These are phyloP conservation scores for Lichenostomus cassidix DNA, from an alignment of 2,113 vertebrate species.

Conservation along the genomic window DNA sequence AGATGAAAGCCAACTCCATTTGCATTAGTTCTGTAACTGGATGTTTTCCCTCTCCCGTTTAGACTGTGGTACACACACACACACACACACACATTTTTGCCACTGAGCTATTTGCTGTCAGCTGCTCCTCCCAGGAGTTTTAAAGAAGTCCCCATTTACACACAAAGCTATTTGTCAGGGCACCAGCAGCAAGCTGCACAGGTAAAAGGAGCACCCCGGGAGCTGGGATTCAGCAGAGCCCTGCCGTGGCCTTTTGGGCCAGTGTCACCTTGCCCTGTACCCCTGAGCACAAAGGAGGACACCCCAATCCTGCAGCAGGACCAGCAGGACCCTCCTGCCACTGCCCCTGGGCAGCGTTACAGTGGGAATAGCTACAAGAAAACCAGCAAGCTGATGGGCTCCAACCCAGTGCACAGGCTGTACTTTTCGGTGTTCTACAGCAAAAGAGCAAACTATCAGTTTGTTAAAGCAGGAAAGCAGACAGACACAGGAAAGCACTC, in stretches of 20 bases:
- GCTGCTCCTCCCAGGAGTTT: constrained; percentile 3
- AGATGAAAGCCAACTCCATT: constrained; percentile 60
- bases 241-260: not conserved
- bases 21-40: constrained; percentile 49
- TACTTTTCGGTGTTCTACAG: not conserved
- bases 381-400: not conserved
- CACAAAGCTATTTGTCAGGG: not conserved
- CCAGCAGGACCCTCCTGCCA: not conserved
- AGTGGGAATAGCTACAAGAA: not conserved
- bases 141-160: not conserved
- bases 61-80: not conserved
- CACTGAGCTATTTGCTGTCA: not conserved
- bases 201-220: not conserved
- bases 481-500: not conserved
- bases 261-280: not conserved
- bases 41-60: constrained; percentile 34
- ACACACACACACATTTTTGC: not conserved
- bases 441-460: accelerated
- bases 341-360: accelerated
- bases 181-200: not conserved
- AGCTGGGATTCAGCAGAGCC: not conserved
- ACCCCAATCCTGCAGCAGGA: not conserved
- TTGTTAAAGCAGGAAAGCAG: not conserved
- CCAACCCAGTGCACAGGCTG: not conserved
- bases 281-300: not conserved